Evolutionary conservation across 1,140 invertebrate species (phyloP), one percentile per base, ranked within the genome.

Genomic region (Pseudomyrmex concolor): DNA sequence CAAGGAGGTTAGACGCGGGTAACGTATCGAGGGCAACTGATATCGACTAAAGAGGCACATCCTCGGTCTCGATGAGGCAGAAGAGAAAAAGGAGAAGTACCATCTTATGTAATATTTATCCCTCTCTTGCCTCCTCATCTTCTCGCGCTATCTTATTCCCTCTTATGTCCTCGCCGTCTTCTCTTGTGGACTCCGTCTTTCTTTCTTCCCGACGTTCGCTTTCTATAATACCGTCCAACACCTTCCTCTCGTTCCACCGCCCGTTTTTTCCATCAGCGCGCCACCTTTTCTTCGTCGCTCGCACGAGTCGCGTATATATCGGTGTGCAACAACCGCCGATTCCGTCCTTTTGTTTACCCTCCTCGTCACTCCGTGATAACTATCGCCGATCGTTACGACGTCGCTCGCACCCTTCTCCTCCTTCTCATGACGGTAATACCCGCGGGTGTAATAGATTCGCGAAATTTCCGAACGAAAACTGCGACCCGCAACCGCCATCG

Each of bases 101-200:
- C 90, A 89, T 92, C 91, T 92, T 91, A 92, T 92, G 90, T 91
- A 92, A 92, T 91, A 92, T 92, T 92, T 92, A 92, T 89, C 86
- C 86, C 87, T 86, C 84, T 84, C 85, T 71, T 7, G 34, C 73
- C 84, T 83, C 67, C 85, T 84, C 84, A 86, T 90, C 76, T 59
- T 82, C 81, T 84, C 19, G 19, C 25, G 19, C 81, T 68, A 74
- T 60, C 57, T 34, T 62, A 80, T 71, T 80, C 59, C 51, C 70
- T 80, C 80, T 74, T 68, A 71, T 54, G 34, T 22, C 13, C 54
- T 48, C 64, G 43, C 84, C 82, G 60, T 51, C 57, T 10, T 19
- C 60, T 64, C 80, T 76, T 77, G 67, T 55, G 48, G 22, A 48
- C 19, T 70, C 25, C 45, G 45, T 55, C 63, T 13, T 15, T 66